Percentiles rank a stretch among this genome's conserved stretches.
phyloP scores from a whole-genome alignment of 2,113 vertebrate species.

The Notarius quadriscutis region DNA sequence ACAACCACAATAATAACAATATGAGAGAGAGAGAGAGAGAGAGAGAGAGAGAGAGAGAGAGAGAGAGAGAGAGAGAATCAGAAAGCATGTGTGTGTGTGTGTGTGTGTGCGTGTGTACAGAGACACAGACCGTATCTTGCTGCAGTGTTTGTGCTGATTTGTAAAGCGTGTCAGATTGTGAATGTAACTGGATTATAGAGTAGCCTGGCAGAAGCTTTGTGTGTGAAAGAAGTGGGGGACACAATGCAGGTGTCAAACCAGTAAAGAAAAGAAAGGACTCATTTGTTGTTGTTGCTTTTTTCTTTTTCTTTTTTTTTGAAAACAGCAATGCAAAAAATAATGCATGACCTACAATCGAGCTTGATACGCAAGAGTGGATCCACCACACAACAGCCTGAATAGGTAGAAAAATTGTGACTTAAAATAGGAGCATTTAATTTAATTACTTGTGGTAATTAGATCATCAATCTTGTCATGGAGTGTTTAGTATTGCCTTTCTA shows the following conservation, averaged over 20 bases:
- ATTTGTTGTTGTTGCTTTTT: not conserved
- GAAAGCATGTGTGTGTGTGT: not conserved
- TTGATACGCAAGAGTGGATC: not conserved
- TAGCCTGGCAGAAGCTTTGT: constrained; percentile 46
- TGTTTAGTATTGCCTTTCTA: constrained; percentile 20
- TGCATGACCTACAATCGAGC: not conserved
- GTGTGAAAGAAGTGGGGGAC: constrained; percentile 44
- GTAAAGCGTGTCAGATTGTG: constrained; percentile 72
- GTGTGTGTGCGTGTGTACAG: not conserved
- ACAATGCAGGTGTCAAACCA: constrained; percentile 23
- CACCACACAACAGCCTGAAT: constrained; percentile 13
- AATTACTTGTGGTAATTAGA: constrained; percentile 29
- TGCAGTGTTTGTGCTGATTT: constrained; percentile 59
- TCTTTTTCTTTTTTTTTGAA: not conserved
- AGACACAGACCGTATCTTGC: constrained; percentile 27
- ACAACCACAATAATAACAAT: too few relatives aligned
- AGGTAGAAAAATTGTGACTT: not conserved
- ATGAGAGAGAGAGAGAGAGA: too few relatives aligned
- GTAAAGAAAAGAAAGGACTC: not conserved
- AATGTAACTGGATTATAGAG: constrained; percentile 76
- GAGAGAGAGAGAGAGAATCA: too few relatives aligned
- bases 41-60: too few relatives aligned
- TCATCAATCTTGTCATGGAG: constrained; percentile 24
- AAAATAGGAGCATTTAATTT: constrained; percentile 5
- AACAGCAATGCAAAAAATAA: constrained; percentile 9